Evolutionary conservation across 2,888 invertebrate species (phyloP), one percentile per base, ranked within the genome.

Genomic region (Bombyx huttoni): DNA sequence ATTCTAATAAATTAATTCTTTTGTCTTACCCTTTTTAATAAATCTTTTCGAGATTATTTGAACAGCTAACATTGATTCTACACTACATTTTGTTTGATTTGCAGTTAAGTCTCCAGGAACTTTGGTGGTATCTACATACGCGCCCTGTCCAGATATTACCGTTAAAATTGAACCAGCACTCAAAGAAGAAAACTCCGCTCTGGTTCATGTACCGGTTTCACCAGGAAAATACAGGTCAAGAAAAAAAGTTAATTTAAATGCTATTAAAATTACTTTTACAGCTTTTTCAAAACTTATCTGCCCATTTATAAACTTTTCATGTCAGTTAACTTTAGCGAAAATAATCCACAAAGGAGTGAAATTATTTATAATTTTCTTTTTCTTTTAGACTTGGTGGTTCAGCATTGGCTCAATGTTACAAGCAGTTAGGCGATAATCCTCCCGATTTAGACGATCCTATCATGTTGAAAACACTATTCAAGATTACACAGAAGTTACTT

Each of bases 91-190:
- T 13, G 24, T 48, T 51, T 47, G 51, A 54, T 12, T 69, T 67
- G 52, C 64, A 59, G 91, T 95, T 0, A 94, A 93, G 70, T 93
- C 94, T 0, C 94, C 95, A 40, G 98, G 98, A 14, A 96, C 98
- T 0, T 85, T 99, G 51, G 99, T 99, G 0, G 92, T 99, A n/a
- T 98, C 98, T 0, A 94, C 96, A 0, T 99, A 99, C 78, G 98
- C 96, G 0, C 96, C 97, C 0, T 98, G 98, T 75, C 95, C 96
- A 0, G 96, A 99, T 74, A 92, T 99, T 13, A 91, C 91, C 7
- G 90, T 93, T 49, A 91, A 93, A 59, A 91, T 98, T 0, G 98
- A 98, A n/a, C 98, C 99, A 0, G 97, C 97, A 67, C 84, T 99
- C 2, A 95, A 95, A 50, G 88, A 90, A 14, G 86, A 90, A 66